Conservation (phyloP, 2,113 vertebrate species). For the Centropus unirufus region DNA sequence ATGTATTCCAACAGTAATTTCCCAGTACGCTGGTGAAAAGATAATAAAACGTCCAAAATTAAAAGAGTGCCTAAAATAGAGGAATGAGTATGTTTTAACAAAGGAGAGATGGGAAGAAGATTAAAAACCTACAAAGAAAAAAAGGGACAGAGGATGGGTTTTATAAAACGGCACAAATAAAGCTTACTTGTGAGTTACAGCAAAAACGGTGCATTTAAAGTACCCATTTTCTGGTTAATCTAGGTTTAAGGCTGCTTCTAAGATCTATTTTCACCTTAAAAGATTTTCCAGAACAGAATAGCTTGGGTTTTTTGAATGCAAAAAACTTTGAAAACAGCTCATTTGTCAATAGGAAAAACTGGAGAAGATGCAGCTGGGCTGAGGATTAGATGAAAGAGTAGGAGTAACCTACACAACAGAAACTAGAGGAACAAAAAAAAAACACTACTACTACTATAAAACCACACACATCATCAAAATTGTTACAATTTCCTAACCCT, state of each 20-base stretch:
- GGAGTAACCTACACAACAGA: neutral
- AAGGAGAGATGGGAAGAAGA: neutral
- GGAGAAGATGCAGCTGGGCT: constrained; percentile 46
- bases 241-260: neutral
- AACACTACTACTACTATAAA: neutral
- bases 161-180: neutral
- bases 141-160: neutral
- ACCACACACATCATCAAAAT: neutral
- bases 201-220: neutral
- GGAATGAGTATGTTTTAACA: neutral
- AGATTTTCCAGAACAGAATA: neutral
- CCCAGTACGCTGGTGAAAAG: neutral
- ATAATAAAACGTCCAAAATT: neutral
- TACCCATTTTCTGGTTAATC: neutral
- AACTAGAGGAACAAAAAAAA: neutral
- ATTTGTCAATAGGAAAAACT: constrained; percentile 38
- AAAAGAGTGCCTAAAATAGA: neutral
- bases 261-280: constrained; percentile 1
- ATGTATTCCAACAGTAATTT: neutral
- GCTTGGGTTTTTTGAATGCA: neutral
- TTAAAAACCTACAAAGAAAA: neutral
- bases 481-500: constrained; percentile 19
- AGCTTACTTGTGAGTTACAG: neutral
- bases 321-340: constrained; percentile 29
- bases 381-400: constrained; percentile 3